phyloP scores from a whole-genome alignment of 2,888 invertebrate genomes.

The Chrysolina oricalcia region DNA sequence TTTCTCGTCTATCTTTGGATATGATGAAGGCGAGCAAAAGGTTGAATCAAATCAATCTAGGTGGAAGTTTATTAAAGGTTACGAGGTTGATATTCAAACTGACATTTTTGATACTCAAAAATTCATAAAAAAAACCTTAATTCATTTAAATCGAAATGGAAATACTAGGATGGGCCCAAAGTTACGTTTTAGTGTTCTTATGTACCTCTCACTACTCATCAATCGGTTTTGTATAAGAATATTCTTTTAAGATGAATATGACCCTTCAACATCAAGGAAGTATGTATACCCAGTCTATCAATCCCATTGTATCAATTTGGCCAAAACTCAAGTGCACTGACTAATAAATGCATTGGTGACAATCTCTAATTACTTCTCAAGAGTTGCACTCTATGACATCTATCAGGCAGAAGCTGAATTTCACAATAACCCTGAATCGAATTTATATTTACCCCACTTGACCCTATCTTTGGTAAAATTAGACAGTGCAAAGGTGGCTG shows the following conservation, averaged over 20 bases:
- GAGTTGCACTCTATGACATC: slow-evolving; percentile 2
- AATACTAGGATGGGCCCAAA: too few species aligned
- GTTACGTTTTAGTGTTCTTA: too few species aligned
- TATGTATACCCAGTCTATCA: not conserved
- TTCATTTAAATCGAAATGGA: not conserved
- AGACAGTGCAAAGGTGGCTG: slow-evolving; percentile 23
- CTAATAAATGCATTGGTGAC: not conserved
- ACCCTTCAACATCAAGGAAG: not conserved
- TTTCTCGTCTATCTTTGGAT: not conserved
- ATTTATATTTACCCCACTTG: slow-evolving; percentile 23
- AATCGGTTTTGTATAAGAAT: not conserved
- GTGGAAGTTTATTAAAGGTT: not conserved
- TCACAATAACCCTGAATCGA: slow-evolving; percentile 16
- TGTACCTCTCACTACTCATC: too few species aligned
- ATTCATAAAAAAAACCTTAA: not conserved
- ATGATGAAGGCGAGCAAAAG: not conserved
- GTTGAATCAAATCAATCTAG: not conserved
- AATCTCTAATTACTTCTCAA: not conserved
- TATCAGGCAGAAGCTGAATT: slow-evolving; percentile 14
- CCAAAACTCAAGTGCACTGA: not conserved
- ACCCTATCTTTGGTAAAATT: slow-evolving; percentile 24
- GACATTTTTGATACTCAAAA: not conserved
- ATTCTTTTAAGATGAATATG: not conserved
- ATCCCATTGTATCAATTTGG: not conserved
- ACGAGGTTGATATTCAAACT: not conserved